These are phyloP conservation scores for Masnerella sp. DNA, from an alignment of 2,888 invertebrate genomes.

Conservation along the genomic window DNA sequence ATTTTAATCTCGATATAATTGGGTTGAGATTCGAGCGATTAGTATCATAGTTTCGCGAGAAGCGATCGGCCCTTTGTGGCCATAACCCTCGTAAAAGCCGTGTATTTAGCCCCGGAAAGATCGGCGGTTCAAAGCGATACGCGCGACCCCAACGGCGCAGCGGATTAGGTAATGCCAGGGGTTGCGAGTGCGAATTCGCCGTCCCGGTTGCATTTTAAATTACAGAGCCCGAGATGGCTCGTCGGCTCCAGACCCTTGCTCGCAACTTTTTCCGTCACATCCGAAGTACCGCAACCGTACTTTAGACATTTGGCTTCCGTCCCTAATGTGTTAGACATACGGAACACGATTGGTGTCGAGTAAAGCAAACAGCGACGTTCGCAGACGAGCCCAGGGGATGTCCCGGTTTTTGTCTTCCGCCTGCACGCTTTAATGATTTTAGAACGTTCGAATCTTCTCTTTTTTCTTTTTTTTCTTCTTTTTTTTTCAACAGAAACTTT, in stretches of 20 bases:
- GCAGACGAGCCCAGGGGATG: background rate
- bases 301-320: slow-evolving; percentile 43
- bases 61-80: too few relatives aligned
- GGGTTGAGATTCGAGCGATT: slow-evolving; percentile 62
- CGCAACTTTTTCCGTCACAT: slow-evolving; percentile 43
- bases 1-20: too few relatives aligned
- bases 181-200: slow-evolving; percentile 61
- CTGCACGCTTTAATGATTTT: background rate
- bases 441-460: background rate
- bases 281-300: slow-evolving; percentile 45
- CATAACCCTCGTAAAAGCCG: slow-evolving; percentile 52
- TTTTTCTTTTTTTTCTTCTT: background rate
- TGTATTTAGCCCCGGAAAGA: slow-evolving; percentile 62
- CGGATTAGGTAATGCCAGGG: slow-evolving; percentile 65
- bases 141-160: slow-evolving; percentile 57
- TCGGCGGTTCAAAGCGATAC: slow-evolving; percentile 65
- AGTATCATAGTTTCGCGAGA: slow-evolving; percentile 66
- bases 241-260: slow-evolving; percentile 7
- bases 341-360: slow-evolving; percentile 42
- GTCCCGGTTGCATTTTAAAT: slow-evolving; percentile 66
- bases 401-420: background rate
- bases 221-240: slow-evolving; percentile 56
- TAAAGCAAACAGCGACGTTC: slow-evolving; percentile 27
- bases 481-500: too few relatives aligned
- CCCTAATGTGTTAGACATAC: slow-evolving; percentile 51